These are phyloP conservation scores for Lordiphosa andalusiaca DNA, from an alignment of 2,888 invertebrate species.

Conservation along the genomic window DNA sequence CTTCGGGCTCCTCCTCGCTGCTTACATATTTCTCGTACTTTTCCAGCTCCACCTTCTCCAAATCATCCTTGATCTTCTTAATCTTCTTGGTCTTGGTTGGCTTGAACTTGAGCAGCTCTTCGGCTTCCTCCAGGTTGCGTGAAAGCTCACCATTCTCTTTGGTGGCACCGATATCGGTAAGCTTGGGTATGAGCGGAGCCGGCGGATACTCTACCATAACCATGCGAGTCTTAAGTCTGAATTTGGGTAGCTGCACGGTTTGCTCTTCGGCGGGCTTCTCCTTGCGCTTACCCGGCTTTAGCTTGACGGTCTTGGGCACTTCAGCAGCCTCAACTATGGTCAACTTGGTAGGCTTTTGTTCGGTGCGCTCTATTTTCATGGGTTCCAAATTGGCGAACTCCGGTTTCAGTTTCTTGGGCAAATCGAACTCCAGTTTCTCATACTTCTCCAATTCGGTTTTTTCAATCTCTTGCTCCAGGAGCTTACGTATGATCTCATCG, in stretches of 20 bases:
- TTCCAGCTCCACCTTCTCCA: constrained; percentile 83
- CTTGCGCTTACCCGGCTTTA: constrained; percentile 81
- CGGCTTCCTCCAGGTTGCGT: constrained; percentile 86
- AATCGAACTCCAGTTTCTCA: constrained; percentile 79
- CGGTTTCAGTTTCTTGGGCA: constrained; percentile 73
- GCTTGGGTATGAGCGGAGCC: constrained; percentile 81
- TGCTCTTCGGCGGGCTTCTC: constrained; percentile 81
- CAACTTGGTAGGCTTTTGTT: constrained; percentile 84
- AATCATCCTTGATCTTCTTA: constrained; percentile 83
- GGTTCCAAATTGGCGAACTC: constrained; percentile 79
- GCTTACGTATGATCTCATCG: constrained; percentile 77
- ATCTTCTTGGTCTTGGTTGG: constrained; percentile 83
- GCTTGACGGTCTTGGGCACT: constrained; percentile 84
- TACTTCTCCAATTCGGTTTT: constrained; percentile 81
- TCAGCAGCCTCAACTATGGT: constrained; percentile 83
- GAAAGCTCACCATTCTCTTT: constrained; percentile 86
- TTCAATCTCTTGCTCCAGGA: constrained; percentile 78
- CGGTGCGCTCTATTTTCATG: constrained; percentile 83
- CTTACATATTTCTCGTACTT: constrained; percentile 80
- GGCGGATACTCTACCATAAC: constrained; percentile 85
- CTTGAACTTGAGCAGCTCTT: constrained; percentile 84
- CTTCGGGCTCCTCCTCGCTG: constrained; percentile 77
- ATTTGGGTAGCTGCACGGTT: constrained; percentile 84
- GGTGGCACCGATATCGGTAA: constrained; percentile 82
- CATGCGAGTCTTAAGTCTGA: constrained; percentile 86